Percentiles rank a stretch among this genome's conserved stretches.
Evolutionary conservation across 2,113 vertebrate species (phyloP).

Genomic region (Triplophysa tibetana): DNA sequence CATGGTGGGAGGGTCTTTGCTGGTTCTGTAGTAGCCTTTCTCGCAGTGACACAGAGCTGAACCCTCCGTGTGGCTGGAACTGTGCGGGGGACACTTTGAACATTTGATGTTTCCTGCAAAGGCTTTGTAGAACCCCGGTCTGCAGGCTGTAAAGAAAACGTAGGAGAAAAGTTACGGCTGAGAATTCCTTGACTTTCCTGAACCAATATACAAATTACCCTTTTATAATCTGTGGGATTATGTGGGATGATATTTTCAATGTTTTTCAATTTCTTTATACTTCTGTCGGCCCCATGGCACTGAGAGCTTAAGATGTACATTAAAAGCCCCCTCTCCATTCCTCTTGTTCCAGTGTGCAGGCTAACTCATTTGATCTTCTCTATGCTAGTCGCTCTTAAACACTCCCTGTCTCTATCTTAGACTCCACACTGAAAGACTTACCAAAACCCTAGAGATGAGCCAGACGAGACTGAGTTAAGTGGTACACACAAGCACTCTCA

Average conservation of each 20-base stretch:
- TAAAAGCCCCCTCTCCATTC: neutral
- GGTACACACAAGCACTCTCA: conserved; percentile 25
- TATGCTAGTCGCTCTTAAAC: conserved; percentile 24
- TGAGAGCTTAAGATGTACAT: neutral
- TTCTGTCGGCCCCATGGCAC: neutral
- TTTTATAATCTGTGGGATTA: neutral
- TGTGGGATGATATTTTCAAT: conserved; percentile 12
- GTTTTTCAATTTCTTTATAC: neutral
- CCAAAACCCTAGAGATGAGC: conserved; percentile 11
- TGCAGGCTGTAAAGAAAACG: conserved; percentile 80
- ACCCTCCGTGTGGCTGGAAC: conserved; percentile 85
- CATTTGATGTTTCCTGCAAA: conserved; percentile 94
- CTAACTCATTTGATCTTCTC: conserved; percentile 26
- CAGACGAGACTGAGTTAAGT: conserved; percentile 21
- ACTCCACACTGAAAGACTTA: conserved; percentile 28
- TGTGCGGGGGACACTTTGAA: conserved; percentile 92
- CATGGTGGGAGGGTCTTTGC: conserved; percentile 90
- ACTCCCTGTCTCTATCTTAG: neutral
- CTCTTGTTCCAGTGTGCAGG: neutral
- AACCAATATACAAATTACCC: too few relatives aligned
- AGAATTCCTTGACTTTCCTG: neutral
- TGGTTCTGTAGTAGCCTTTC: conserved; percentile 89
- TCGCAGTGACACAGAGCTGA: conserved; percentile 93
- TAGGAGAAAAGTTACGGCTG: neutral
- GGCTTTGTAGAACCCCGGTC: conserved; percentile 92